Evolutionary conservation across 2,888 invertebrate genomes (phyloP).

Genomic region (Athalia rosae): DNA sequence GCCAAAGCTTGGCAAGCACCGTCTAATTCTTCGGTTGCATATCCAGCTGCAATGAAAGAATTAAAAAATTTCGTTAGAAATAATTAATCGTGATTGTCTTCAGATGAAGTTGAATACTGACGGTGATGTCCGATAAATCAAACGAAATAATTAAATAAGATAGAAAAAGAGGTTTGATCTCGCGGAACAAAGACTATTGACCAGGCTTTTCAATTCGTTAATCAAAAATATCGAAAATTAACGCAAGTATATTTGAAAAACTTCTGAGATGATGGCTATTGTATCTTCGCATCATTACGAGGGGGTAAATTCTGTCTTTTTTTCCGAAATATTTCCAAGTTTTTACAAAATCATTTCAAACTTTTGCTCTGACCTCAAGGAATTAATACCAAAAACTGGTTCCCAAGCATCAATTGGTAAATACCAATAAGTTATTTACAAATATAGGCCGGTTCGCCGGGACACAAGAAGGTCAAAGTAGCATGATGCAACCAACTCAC

Average conservation of each 20-base stretch:
- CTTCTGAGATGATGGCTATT: too few species aligned
- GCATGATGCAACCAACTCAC: conserved; percentile 36
- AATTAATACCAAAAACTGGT: not conserved
- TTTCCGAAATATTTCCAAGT: too few species aligned
- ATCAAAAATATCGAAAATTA: too few species aligned
- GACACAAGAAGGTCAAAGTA: conserved; percentile 43
- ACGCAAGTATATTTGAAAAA: too few species aligned
- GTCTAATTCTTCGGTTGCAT: conserved; percentile 73
- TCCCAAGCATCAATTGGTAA: conserved; percentile 18
- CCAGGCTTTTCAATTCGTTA: too few species aligned
- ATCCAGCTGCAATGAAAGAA: conserved; percentile 70
- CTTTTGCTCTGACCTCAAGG: not conserved
- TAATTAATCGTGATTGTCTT: not conserved
- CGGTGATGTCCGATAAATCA: not conserved
- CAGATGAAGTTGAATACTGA: not conserved
- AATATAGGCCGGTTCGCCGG: conserved; percentile 41
- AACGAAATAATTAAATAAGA: not conserved
- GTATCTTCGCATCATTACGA: too few species aligned
- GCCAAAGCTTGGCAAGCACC: conserved; percentile 82
- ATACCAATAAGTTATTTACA: conserved; percentile 15
- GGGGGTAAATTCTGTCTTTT: too few species aligned
- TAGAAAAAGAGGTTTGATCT: too few species aligned
- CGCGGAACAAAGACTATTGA: too few species aligned
- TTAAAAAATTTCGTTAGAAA: not conserved
- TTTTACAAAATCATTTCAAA: not conserved